A percentile compares a stretch with the other conserved stretches of the same genome.
Conservation (phyloP, 1,140 invertebrate species). For the Cherax quadricarinatus region DNA sequence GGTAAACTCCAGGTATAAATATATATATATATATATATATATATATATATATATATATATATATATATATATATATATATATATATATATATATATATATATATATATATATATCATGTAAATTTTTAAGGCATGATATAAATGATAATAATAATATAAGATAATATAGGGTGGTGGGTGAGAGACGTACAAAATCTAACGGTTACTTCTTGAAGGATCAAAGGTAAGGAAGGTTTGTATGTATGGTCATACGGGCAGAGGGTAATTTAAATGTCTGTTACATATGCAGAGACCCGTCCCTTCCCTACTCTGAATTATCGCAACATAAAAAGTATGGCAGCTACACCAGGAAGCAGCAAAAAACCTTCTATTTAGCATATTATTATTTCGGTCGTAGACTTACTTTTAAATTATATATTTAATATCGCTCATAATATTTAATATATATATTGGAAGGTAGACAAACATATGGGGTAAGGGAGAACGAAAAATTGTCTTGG, state of each 20-base stretch:
- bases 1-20: too few species aligned
- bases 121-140: too few species aligned
- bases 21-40: too few species aligned
- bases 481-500: too few species aligned
- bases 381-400: background rate
- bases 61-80: too few species aligned
- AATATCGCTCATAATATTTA: background rate
- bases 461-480: too few species aligned
- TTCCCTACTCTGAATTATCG: conserved; percentile 54
- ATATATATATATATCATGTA: too few species aligned
- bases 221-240: conserved; percentile 8
- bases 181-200: background rate
- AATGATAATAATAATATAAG: too few species aligned
- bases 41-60: too few species aligned
- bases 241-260: conserved; percentile 40
- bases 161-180: background rate
- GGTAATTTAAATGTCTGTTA: conserved; percentile 65
- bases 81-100: too few species aligned
- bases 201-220: conserved; percentile 12
- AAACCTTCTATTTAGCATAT: conserved; percentile 37
- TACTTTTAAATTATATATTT: background rate
- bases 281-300: conserved; percentile 57
- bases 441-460: too few species aligned
- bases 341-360: conserved; percentile 14
- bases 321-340: conserved; percentile 45